Conservation (phyloP, 2,113 vertebrate genomes). For the Mustela lutreola region DNA sequence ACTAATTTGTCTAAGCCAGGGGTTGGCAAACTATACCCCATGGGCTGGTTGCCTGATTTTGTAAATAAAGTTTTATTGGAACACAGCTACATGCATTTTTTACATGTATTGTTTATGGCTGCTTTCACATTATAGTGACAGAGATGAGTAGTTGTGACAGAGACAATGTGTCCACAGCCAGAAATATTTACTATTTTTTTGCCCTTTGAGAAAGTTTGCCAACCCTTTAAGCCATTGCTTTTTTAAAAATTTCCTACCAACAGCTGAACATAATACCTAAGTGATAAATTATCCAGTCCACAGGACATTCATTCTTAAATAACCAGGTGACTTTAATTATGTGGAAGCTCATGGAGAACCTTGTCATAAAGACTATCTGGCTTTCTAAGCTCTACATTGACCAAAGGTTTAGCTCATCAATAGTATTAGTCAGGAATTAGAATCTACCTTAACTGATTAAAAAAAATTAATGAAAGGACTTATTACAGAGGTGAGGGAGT, state of each 20-base stretch:
- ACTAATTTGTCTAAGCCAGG: neutral
- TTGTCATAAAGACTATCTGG: neutral
- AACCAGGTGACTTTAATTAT: neutral
- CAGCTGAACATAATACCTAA: neutral
- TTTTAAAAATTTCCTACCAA: neutral
- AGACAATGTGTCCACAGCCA: neutral
- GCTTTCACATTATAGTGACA: neutral
- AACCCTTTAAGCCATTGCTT: neutral
- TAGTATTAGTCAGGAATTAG: neutral
- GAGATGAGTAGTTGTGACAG: neutral
- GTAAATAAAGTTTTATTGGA: constrained; percentile 38
- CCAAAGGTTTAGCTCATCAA: neutral
- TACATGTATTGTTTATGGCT: neutral
- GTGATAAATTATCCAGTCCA: neutral
- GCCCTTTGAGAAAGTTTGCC: neutral
- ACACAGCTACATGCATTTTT: neutral
- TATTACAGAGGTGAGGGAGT: neutral
- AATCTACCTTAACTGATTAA: neutral
- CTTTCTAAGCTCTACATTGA: neutral
- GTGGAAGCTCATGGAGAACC: neutral
- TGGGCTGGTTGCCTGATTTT: neutral
- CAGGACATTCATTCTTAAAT: constrained; percentile 5
- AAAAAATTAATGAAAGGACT: neutral
- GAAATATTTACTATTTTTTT: neutral
- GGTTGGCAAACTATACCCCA: neutral